Conservation (phyloP, 2,888 invertebrate species). For the Poecilus cupreus region DNA sequence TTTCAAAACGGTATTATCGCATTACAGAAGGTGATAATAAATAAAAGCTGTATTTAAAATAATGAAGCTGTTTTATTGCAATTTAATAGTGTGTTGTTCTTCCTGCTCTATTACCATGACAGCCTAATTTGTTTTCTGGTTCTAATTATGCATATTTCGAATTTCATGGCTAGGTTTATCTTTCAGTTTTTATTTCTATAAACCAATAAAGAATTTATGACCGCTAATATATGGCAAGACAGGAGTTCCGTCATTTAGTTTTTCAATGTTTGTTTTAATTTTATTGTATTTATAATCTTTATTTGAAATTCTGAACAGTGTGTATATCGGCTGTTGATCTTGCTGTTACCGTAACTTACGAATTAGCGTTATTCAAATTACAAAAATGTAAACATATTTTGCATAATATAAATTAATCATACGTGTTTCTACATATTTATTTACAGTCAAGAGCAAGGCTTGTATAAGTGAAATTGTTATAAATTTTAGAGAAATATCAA, state of each 20-base stretch:
- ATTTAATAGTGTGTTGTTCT: background rate
- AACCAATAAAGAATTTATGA: slow-evolving; percentile 42
- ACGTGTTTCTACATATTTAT: slow-evolving; percentile 18
- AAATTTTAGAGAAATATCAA: slow-evolving; percentile 41
- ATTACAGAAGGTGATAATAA: background rate
- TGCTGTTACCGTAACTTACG: slow-evolving; percentile 38
- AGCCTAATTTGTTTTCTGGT: background rate
- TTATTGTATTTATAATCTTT: slow-evolving; percentile 47
- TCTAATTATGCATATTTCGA: slow-evolving; percentile 33
- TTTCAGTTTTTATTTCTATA: slow-evolving; percentile 31
- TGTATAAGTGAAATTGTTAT: slow-evolving; percentile 42
- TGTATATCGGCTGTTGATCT: slow-evolving; percentile 45
- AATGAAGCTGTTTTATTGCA: slow-evolving; percentile 1
- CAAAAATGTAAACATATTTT: slow-evolving; percentile 55
- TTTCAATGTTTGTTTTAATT: slow-evolving; percentile 48
- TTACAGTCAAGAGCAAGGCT: slow-evolving; percentile 34
- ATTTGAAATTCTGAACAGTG: slow-evolving; percentile 41
- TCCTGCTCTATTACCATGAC: slow-evolving; percentile 9
- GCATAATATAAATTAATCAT: slow-evolving; percentile 57
- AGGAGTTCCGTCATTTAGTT: slow-evolving; percentile 9
- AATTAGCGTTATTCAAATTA: slow-evolving; percentile 49
- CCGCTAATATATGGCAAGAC: slow-evolving; percentile 28
- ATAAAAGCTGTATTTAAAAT: background rate
- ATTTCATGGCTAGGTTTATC: slow-evolving; percentile 35
- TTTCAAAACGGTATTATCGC: too few species aligned